Evolutionary conservation across 2,797 vertebrate species (phyloP).

Genomic region (Perodicticus potto): DNA sequence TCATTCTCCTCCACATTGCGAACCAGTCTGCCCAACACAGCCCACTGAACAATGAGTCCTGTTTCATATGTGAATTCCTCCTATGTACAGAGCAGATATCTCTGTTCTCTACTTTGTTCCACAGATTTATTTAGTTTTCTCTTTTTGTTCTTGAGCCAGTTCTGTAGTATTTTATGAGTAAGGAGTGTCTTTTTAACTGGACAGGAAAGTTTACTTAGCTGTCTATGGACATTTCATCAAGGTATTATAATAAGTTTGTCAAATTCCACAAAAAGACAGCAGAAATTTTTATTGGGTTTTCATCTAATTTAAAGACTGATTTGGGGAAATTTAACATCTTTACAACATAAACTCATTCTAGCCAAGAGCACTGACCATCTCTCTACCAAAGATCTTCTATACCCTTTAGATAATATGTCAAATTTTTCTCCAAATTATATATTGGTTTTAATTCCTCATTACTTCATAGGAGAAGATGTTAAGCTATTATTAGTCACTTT

Average conservation of each 20-base stretch:
- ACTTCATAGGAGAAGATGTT: background rate
- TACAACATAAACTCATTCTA: background rate
- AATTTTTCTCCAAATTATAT: background rate
- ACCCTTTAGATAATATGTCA: background rate
- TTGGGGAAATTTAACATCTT: conserved; percentile 44
- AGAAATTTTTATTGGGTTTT: background rate
- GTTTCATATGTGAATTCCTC: background rate
- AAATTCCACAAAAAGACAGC: background rate
- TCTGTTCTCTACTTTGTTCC: conserved; percentile 27
- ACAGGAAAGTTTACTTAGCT: background rate
- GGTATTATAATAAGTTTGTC: background rate
- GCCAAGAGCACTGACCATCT: background rate
- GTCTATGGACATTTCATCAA: background rate
- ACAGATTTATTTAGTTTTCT: background rate
- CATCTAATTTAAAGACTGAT: background rate
- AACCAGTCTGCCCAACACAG: background rate
- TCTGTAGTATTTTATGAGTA: background rate
- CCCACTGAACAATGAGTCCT: background rate
- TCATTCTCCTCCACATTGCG: background rate
- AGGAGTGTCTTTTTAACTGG: background rate
- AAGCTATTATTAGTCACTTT: background rate
- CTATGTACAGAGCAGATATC: background rate
- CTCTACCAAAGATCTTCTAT: background rate
- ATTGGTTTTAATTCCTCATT: conserved; percentile 5
- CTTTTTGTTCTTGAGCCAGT: conserved; percentile 14